Conservation (phyloP, 2,113 vertebrate genomes). For the Protobothrops mucrosquamatus region DNA sequence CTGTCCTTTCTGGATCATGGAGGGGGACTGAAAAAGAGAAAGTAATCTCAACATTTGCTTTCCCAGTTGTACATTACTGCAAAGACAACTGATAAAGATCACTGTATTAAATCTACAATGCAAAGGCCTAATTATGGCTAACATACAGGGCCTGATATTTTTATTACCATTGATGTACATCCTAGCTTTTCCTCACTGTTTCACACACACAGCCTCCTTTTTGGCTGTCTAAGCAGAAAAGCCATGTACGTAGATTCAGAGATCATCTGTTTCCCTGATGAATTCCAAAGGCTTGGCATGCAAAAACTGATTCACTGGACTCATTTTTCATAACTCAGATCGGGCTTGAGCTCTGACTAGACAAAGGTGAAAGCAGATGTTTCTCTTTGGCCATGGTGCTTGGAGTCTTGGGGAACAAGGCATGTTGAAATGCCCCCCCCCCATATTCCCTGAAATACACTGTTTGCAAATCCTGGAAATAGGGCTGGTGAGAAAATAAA, state of each 20-base stretch:
- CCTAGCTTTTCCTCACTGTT: constrained; percentile 40
- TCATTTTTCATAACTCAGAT: constrained; percentile 53
- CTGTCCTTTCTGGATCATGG: not conserved
- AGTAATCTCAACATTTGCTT: not conserved
- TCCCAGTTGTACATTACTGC: not conserved
- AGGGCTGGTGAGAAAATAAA: constrained; percentile 43
- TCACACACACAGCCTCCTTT: constrained; percentile 18
- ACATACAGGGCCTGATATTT: constrained; percentile 19
- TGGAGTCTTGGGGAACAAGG: constrained; percentile 31
- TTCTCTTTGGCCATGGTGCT: constrained; percentile 31
- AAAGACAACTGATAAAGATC: constrained; percentile 22
- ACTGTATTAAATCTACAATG: constrained; percentile 31
- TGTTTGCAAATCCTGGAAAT: constrained; percentile 41
- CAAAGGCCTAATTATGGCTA: constrained; percentile 29
- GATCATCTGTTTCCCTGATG: constrained; percentile 57
- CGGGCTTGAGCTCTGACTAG: constrained; percentile 26
- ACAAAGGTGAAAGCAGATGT: constrained; percentile 54
- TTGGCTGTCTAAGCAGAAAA: constrained; percentile 54
- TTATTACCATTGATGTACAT: constrained; percentile 21
- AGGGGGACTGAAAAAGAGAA: no score
- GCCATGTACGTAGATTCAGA: constrained; percentile 55
- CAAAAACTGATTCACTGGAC: constrained; percentile 43
- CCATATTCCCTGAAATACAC: not conserved
- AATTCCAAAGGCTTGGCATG: constrained; percentile 45
- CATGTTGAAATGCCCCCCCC: constrained; percentile 14